Percentiles rank a stretch among this genome's conserved stretches.
Evolutionary conservation across 2,888 invertebrate species (phyloP).

Genomic region (Ophion costatus): DNA sequence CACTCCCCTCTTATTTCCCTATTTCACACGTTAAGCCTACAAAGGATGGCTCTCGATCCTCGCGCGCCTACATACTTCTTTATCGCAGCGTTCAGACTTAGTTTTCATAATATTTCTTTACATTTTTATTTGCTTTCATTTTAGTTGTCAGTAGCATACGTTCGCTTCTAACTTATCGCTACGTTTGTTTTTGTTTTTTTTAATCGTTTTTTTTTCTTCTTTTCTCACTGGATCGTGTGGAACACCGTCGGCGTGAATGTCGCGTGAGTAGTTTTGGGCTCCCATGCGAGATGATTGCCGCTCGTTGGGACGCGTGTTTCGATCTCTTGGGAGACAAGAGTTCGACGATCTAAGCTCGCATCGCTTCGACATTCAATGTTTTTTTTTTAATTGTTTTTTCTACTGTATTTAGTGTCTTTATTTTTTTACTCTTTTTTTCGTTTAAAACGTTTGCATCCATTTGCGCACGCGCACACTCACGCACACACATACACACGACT

Average conservation of each 20-base stretch:
- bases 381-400: constrained; percentile 21
- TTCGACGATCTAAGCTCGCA: constrained; percentile 2
- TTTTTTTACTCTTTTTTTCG: constrained; percentile 25
- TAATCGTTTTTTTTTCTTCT: constrained; percentile 16
- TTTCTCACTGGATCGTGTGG: constrained; percentile 54
- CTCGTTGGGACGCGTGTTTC: no score
- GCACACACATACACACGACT: constrained; percentile 32
- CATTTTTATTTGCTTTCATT: constrained; percentile 38
- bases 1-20: constrained; percentile 46
- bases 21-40: constrained; percentile 57
- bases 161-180: constrained; percentile 23
- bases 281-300: no score
- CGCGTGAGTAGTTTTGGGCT: not conserved
- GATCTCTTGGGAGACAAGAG: constrained; percentile 2
- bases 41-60: constrained; percentile 40
- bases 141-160: constrained; percentile 56
- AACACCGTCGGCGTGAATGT: constrained; percentile 36
- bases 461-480: constrained; percentile 21
- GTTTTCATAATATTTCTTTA: constrained; percentile 26
- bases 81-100: constrained; percentile 43
- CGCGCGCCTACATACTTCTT: constrained; percentile 13
- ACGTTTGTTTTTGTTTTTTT: constrained; percentile 42
- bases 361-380: not conserved
- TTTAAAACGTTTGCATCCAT: not conserved
- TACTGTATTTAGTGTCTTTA: constrained; percentile 32